These are phyloP conservation scores for Blastobasis lacticolella DNA, from an alignment of 2,888 invertebrate genomes.

Conservation along the genomic window DNA sequence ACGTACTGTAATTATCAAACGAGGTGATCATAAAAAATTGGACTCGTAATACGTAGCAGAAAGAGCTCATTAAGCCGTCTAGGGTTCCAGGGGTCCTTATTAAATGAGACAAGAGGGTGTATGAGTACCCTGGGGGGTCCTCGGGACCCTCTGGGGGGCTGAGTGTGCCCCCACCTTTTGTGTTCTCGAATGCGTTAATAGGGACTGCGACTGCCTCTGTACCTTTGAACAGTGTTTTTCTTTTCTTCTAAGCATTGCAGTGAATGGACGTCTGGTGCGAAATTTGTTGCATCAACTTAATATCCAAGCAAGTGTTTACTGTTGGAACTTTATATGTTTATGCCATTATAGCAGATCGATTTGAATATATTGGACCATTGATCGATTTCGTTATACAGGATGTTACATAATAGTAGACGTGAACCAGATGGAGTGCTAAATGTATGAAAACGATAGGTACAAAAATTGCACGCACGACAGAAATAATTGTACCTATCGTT, in stretches of 20 bases:
- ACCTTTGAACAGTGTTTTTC: neutral
- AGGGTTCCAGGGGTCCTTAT: constrained; percentile 44
- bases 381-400: too few relatives aligned
- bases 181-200: constrained; percentile 1
- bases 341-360: too few relatives aligned
- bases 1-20: constrained; percentile 6
- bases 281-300: too few relatives aligned
- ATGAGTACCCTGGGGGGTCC: constrained; percentile 29
- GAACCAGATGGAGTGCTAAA: too few relatives aligned
- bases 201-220: neutral
- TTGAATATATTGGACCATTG: too few relatives aligned
- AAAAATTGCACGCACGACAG: too few relatives aligned
- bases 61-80: constrained; percentile 52
- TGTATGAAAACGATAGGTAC: too few relatives aligned
- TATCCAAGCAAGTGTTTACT: too few relatives aligned
- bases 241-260: neutral
- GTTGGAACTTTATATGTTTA: too few relatives aligned
- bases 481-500: too few relatives aligned
- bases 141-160: constrained; percentile 20
- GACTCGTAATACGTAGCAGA: constrained; percentile 1
- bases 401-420: too few relatives aligned
- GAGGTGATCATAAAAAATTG: constrained; percentile 5
- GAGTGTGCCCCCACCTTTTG: constrained; percentile 11
- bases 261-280: too few relatives aligned
- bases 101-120: constrained; percentile 38